Conservation (phyloP, 1,140 invertebrate genomes). For the Zaprionus ornatus region DNA sequence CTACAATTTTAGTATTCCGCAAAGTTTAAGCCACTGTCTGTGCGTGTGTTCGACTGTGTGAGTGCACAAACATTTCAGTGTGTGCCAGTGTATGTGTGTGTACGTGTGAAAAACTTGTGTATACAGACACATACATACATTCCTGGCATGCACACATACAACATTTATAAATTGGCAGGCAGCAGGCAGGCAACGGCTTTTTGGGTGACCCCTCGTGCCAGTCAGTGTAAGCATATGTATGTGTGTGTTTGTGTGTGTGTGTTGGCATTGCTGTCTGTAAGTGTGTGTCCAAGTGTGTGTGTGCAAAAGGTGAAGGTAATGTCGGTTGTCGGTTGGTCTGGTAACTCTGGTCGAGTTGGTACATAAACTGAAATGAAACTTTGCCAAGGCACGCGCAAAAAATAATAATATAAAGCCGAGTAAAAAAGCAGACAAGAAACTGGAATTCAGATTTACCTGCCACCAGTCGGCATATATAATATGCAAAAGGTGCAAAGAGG, state of each 20-base stretch:
- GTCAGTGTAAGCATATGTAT: slow-evolving; percentile 34
- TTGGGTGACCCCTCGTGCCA: slow-evolving; percentile 68
- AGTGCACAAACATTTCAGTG: slow-evolving; percentile 6
- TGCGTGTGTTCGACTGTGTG: slow-evolving; percentile 19
- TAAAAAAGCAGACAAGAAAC: slow-evolving; percentile 26
- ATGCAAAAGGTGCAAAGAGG: slow-evolving; percentile 69
- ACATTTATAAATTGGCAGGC: slow-evolving; percentile 74
- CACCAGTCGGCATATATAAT: slow-evolving; percentile 44
- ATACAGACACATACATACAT: slow-evolving; percentile 22
- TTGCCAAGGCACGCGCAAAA: slow-evolving; percentile 47
- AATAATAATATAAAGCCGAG: slow-evolving; percentile 31
- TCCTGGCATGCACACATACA: slow-evolving; percentile 35
- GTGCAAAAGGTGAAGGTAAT: slow-evolving; percentile 76
- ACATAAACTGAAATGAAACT: slow-evolving; percentile 78
- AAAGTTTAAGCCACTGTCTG: slow-evolving; percentile 51
- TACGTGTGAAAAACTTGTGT: slow-evolving; percentile 58
- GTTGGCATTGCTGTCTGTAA: neutral
- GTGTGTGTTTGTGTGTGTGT: slow-evolving; percentile 9
- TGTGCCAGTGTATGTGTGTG: slow-evolving; percentile 25
- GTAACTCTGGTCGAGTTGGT: slow-evolving; percentile 48
- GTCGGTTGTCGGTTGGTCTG: slow-evolving; percentile 29
- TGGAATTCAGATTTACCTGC: slow-evolving; percentile 62
- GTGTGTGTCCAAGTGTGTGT: slow-evolving; percentile 38
- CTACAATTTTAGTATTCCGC: slow-evolving; percentile 65
- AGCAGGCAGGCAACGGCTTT: slow-evolving; percentile 45